Percentiles rank a stretch among this genome's conserved stretches.
These are phyloP conservation scores for Excalfactoria chinensis DNA, from an alignment of 2,113 vertebrate genomes.

Conservation along the genomic window DNA sequence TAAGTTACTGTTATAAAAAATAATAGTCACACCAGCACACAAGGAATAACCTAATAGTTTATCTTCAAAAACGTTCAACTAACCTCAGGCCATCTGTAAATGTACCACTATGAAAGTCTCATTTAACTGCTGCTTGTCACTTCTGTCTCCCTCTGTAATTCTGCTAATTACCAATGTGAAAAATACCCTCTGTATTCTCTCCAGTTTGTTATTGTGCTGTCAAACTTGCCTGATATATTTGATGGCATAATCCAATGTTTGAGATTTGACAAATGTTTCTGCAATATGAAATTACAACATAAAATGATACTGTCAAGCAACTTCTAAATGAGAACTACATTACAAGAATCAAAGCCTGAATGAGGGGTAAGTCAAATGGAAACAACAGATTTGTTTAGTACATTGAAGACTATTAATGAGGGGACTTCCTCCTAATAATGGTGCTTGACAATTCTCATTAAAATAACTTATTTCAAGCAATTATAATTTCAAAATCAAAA, in stretches of 20 bases:
- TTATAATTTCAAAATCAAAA: not conserved
- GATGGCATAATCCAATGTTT: not conserved
- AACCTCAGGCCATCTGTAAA: not conserved
- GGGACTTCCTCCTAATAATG: not conserved
- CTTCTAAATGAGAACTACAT: not conserved
- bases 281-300: not conserved
- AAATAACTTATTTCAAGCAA: not conserved
- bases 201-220: not conserved
- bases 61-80: not conserved
- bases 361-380: not conserved
- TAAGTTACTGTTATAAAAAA: not conserved
- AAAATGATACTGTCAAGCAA: not conserved
- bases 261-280: not conserved
- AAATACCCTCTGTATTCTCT: not conserved
- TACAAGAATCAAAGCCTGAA: not conserved
- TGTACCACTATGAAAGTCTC: not conserved
- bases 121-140: not conserved
- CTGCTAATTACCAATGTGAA: slow-evolving; percentile 12
- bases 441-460: not conserved
- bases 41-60: slow-evolving; percentile 14
- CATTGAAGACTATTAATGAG: not conserved
- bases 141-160: not conserved
- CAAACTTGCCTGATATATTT: not conserved
- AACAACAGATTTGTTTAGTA: not conserved
- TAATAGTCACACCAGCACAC: not conserved